A percentile compares a stretch with the other conserved stretches of the same genome.
These are phyloP conservation scores for Drosophila putrida DNA, from an alignment of 2,888 invertebrate genomes.

Conservation along the genomic window DNA sequence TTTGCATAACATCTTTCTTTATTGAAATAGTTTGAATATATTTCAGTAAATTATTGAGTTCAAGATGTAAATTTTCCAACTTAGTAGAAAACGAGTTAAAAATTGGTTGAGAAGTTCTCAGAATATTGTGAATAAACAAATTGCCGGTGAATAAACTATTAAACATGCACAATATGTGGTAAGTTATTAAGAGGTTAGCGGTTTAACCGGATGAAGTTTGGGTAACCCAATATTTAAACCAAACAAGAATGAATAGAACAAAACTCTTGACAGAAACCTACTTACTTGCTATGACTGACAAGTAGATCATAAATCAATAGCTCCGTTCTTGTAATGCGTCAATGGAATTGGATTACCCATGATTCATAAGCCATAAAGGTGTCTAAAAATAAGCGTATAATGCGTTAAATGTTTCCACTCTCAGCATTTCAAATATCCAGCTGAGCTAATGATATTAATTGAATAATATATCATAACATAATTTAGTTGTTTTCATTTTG, in stretches of 20 bases:
- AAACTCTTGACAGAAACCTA: background rate
- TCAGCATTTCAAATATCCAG: slow-evolving; percentile 25
- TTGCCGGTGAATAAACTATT: slow-evolving; percentile 73
- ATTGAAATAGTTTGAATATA: background rate
- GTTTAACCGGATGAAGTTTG: slow-evolving; percentile 70
- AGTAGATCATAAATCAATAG: slow-evolving; percentile 54
- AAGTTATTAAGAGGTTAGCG: slow-evolving; percentile 30
- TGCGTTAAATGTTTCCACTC: slow-evolving; percentile 19
- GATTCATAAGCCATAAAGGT: slow-evolving; percentile 41
- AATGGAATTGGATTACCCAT: slow-evolving; percentile 33
- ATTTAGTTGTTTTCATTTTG: background rate
- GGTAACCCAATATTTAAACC: slow-evolving; percentile 8
- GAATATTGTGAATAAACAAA: slow-evolving; percentile 33
- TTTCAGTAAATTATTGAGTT: background rate
- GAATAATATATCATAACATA: background rate
- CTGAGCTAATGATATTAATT: slow-evolving; percentile 13
- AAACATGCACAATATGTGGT: slow-evolving; percentile 56
- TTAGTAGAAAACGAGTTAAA: background rate
- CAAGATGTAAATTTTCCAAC: slow-evolving; percentile 3
- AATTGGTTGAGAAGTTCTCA: slow-evolving; percentile 10
- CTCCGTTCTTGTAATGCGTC: slow-evolving; percentile 42
- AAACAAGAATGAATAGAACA: slow-evolving; percentile 17
- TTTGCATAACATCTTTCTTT: background rate
- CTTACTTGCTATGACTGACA: slow-evolving; percentile 31
- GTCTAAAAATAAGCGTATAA: slow-evolving; percentile 25